Evolutionary conservation across 2,797 vertebrate genomes (phyloP).

Genomic region (Protosalanx chinensis): DNA sequence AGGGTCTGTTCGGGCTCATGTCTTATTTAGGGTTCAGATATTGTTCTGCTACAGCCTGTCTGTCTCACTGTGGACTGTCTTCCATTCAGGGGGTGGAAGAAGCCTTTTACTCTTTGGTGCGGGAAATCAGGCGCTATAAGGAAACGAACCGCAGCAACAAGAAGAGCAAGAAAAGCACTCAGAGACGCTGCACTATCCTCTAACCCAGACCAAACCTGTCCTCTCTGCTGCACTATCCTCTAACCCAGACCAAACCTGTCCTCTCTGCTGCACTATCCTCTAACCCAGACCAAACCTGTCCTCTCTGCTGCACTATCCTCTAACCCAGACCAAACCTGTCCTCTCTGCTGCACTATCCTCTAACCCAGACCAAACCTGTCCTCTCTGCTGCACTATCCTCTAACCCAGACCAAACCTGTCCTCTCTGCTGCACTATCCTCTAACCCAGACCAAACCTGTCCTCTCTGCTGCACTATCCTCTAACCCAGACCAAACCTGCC

Average conservation of each 20-base stretch:
- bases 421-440: background rate
- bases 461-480: constrained; percentile 5
- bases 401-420: constrained; percentile 3
- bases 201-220: background rate
- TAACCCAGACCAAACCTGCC: constrained; percentile 3
- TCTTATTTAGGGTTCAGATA: no score
- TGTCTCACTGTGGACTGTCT: constrained; percentile 6
- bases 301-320: background rate
- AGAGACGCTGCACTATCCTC: constrained; percentile 71
- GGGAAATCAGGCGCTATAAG: constrained; percentile 84
- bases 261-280: constrained; percentile 10
- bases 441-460: no score
- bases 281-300: constrained; percentile 2
- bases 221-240: constrained; percentile 8
- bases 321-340: background rate
- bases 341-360: constrained; percentile 6
- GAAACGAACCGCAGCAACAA: constrained; percentile 85
- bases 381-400: constrained; percentile 11
- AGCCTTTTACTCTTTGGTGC: constrained; percentile 84
- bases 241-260: constrained; percentile 2
- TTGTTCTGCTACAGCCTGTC: no score
- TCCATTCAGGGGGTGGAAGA: constrained; percentile 81
- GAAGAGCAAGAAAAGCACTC: constrained; percentile 82
- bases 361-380: constrained; percentile 1
- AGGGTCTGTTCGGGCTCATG: no score